phyloP scores from a whole-genome alignment of 2,888 invertebrate species.

The Leptopilina myrica region DNA sequence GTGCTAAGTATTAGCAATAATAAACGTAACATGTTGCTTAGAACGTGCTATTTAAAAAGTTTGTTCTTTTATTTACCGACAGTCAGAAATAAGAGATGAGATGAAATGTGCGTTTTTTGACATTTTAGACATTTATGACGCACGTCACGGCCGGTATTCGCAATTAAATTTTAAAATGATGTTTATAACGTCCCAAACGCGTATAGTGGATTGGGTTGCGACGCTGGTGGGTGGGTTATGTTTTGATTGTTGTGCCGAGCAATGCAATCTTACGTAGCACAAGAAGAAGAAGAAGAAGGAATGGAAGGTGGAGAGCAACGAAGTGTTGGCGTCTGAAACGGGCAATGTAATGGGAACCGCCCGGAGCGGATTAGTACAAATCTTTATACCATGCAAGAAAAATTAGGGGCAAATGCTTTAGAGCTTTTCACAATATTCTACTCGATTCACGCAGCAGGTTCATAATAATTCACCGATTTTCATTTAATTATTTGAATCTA shows the following conservation, averaged over 20 bases:
- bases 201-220: constrained; percentile 26
- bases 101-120: constrained; percentile 30
- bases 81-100: background rate
- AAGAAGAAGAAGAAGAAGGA: constrained; percentile 47
- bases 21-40: background rate
- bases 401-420: too few species aligned
- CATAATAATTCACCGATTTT: too few species aligned
- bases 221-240: constrained; percentile 23
- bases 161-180: constrained; percentile 28
- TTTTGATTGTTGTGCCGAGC: constrained; percentile 42
- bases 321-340: constrained; percentile 38
- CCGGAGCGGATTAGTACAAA: constrained; percentile 64
- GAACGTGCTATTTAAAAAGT: background rate
- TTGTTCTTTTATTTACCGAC: background rate
- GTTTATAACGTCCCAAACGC: constrained; percentile 16
- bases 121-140: constrained; percentile 34
- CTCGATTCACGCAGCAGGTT: too few species aligned
- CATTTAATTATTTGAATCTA: too few species aligned
- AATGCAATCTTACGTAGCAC: constrained; percentile 46
- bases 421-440: too few species aligned
- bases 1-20: too few species aligned
- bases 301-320: constrained; percentile 40
- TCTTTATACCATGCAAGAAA: background rate
- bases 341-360: constrained; percentile 63
- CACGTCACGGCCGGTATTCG: constrained; percentile 25